Conservation (phyloP, 2,113 vertebrate species). For the Penelope pileata region DNA sequence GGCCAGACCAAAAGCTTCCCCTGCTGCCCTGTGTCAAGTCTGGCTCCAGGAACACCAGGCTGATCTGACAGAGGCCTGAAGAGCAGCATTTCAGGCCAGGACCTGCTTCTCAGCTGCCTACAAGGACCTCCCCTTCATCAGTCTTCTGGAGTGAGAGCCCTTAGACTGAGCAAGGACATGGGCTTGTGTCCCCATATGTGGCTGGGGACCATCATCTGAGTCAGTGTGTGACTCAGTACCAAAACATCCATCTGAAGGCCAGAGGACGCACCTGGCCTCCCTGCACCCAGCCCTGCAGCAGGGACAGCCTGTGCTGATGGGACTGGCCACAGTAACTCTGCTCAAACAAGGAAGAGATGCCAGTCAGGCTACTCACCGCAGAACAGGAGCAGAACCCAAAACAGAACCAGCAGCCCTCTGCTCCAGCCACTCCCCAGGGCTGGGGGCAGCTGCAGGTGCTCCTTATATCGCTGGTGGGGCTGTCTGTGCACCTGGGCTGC, state of each 20-base stretch:
- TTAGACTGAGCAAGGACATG: background rate
- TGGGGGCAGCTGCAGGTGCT: background rate
- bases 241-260: background rate
- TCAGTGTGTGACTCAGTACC: background rate
- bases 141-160: background rate
- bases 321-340: rapidly evolving
- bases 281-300: rapidly evolving
- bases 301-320: rapidly evolving
- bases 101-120: background rate
- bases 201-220: background rate
- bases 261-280: background rate
- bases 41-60: background rate
- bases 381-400: background rate
- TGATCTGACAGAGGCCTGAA: background rate
- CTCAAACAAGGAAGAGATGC: background rate
- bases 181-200: rapidly evolving
- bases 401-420: background rate
- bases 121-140: background rate
- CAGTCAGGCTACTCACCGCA: rapidly evolving
- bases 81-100: background rate
- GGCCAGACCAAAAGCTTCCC: background rate
- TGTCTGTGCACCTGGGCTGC: background rate
- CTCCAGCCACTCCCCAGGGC: rapidly evolving
- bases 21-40: rapidly evolving
- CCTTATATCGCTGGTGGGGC: background rate